Conservation (phyloP, 2,797 vertebrate species). For the Florisuga fusca region DNA sequence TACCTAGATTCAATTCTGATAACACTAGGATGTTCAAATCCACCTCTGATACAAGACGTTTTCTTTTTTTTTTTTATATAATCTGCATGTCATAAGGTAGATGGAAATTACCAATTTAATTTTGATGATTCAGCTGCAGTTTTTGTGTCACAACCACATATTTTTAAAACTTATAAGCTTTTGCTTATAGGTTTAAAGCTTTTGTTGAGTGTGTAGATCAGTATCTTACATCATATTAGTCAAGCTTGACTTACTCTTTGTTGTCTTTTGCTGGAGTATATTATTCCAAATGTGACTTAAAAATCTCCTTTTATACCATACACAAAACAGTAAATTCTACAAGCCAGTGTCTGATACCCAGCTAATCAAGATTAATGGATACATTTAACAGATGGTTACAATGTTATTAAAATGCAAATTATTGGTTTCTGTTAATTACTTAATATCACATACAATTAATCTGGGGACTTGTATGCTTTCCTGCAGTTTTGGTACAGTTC, state of each 20-base stretch:
- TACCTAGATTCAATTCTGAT: not conserved
- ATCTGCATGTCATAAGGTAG: not conserved
- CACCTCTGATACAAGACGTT: not conserved
- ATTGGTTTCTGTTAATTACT: slow-evolving; percentile 93
- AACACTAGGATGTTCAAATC: not conserved
- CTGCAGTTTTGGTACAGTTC: slow-evolving; percentile 59
- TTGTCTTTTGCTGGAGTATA: slow-evolving; percentile 33
- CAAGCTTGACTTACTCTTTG: not conserved
- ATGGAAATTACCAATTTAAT: not conserved
- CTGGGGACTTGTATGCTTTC: slow-evolving; percentile 70
- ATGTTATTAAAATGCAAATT: slow-evolving; percentile 99
- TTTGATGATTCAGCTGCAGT: not conserved
- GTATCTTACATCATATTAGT: not conserved
- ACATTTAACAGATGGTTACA: slow-evolving; percentile 92
- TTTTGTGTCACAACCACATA: not conserved
- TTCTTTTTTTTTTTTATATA: not conserved
- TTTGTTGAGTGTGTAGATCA: not conserved
- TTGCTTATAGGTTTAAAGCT: not conserved
- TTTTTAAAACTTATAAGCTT: not conserved
- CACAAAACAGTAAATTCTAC: slow-evolving; percentile 81
- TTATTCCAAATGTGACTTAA: slow-evolving; percentile 32
- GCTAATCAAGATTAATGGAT: slow-evolving; percentile 98
- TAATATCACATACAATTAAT: slow-evolving; percentile 91
- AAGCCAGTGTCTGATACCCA: slow-evolving; percentile 82
- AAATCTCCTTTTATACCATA: slow-evolving; percentile 51